These are phyloP conservation scores for Campoletis raptor DNA, from an alignment of 2,888 invertebrate genomes.

Conservation along the genomic window DNA sequence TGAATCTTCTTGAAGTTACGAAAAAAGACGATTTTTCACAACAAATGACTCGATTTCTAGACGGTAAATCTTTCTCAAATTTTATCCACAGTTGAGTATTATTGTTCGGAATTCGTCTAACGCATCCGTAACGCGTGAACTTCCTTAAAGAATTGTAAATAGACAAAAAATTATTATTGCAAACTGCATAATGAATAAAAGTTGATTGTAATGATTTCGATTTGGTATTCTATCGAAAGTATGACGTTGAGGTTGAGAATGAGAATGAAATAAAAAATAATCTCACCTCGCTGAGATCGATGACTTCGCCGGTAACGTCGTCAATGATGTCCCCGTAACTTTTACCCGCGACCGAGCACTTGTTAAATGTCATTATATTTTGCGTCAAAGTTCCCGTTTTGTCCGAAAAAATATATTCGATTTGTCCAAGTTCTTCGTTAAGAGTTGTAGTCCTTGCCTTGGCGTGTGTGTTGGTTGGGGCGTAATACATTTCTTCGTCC, in stretches of 20 bases:
- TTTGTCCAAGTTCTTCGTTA: constrained; percentile 99
- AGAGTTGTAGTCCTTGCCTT: constrained; percentile 98
- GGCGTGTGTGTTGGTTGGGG: constrained; percentile 95
- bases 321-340: constrained; percentile 97
- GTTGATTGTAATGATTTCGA: background rate
- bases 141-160: background rate
- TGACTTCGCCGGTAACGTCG: constrained; percentile 93
- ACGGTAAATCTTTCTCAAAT: too few species aligned
- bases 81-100: too few species aligned
- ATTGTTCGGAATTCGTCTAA: too few species aligned
- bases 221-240: background rate
- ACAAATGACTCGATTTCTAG: too few species aligned
- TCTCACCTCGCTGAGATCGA: constrained; percentile 94
- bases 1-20: too few species aligned
- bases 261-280: constrained; percentile 16
- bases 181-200: too few species aligned
- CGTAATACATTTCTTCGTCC: constrained; percentile 99
- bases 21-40: too few species aligned
- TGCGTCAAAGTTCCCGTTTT: constrained; percentile 99
- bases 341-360: constrained; percentile 97
- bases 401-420: constrained; percentile 99
- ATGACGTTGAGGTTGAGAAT: background rate
- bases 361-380: constrained; percentile 99
- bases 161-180: background rate
- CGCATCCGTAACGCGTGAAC: too few species aligned